Evolutionary conservation across 2,888 invertebrate genomes (phyloP).

Genomic region (Adelphocoris suturalis): DNA sequence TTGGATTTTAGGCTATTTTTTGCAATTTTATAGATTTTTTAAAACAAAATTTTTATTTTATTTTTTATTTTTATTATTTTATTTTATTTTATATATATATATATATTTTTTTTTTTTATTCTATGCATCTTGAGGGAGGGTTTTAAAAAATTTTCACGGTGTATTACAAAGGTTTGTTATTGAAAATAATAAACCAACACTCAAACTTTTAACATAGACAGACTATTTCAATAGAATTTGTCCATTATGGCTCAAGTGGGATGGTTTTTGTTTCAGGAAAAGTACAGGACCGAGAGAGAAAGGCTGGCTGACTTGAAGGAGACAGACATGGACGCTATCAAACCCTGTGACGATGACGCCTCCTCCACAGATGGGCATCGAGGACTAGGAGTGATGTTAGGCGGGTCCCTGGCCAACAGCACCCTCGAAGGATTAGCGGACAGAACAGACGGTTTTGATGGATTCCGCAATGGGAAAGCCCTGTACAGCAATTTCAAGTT

Average conservation of each 20-base stretch:
- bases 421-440: conserved; percentile 37
- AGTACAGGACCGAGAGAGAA: conserved; percentile 56
- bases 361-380: conserved; percentile 13
- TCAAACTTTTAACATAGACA: too few species aligned
- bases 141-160: too few species aligned
- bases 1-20: too few species aligned
- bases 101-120: too few species aligned
- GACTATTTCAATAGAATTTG: not conserved
- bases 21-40: too few species aligned
- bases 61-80: too few species aligned
- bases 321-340: conserved; percentile 51
- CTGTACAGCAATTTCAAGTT: conserved; percentile 44
- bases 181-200: too few species aligned
- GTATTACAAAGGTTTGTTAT: too few species aligned
- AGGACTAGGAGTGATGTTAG: conserved; percentile 48
- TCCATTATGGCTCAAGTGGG: not conserved
- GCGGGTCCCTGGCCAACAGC: conserved; percentile 61
- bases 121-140: too few species aligned
- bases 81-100: too few species aligned
- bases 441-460: not conserved
- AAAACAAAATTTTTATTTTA: too few species aligned
- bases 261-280: conserved; percentile 49
- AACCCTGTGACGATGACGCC: conserved; percentile 41
- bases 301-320: conserved; percentile 31
- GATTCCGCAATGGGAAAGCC: conserved; percentile 37